A percentile compares a stretch with the other conserved stretches of the same genome.
These are phyloP conservation scores for Pelochelys cantorii DNA, from an alignment of 2,797 vertebrate genomes.

Conservation along the genomic window DNA sequence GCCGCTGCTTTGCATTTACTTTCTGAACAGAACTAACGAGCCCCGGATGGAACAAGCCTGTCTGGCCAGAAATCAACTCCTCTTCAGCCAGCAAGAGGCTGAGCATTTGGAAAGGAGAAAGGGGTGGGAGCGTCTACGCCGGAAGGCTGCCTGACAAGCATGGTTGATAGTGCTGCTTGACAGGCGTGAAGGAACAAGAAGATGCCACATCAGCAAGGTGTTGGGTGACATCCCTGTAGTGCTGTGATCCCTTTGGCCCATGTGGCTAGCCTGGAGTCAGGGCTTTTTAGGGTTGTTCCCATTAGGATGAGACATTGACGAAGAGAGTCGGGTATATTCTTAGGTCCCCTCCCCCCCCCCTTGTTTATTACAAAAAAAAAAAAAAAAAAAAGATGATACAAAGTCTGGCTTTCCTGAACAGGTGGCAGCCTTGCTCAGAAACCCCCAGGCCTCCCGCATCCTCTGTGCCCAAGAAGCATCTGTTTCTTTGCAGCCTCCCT, in stretches of 20 bases:
- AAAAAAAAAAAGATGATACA: too few relatives aligned
- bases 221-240: accelerated
- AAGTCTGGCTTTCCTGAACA: background rate
- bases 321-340: background rate
- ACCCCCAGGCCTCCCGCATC: accelerated
- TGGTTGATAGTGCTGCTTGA: background rate
- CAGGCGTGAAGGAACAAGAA: background rate
- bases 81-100: background rate
- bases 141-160: background rate
- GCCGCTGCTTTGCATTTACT: background rate
- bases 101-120: background rate
- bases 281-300: background rate
- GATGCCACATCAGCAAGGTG: background rate
- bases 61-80: background rate
- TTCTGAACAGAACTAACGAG: background rate
- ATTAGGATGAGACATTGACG: background rate
- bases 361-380: too few relatives aligned
- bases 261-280: background rate
- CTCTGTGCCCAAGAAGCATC: background rate
- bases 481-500: background rate
- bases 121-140: background rate
- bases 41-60: background rate
- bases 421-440: background rate
- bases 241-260: background rate
- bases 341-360: too few relatives aligned